Conservation (phyloP, 2,113 vertebrate genomes). For the Calonectris borealis region DNA sequence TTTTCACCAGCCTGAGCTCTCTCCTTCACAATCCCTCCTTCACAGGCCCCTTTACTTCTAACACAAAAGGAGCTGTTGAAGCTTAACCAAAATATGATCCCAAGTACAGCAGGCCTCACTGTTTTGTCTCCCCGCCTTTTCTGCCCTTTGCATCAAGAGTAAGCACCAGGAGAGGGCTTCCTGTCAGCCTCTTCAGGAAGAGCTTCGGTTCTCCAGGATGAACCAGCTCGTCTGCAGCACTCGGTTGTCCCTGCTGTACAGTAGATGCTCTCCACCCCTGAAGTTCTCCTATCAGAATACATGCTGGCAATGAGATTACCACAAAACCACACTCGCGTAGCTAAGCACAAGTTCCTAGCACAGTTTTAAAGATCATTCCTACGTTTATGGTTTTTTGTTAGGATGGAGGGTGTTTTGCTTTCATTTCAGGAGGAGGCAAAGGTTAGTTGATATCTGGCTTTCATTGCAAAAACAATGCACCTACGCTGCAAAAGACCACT, state of each 20-base stretch:
- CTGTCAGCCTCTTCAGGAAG: neutral
- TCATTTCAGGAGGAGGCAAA: constrained; percentile 18
- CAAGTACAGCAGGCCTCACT: neutral
- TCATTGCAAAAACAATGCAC: neutral
- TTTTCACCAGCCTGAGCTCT: constrained; percentile 7
- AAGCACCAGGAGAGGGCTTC: neutral
- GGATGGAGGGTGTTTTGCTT: neutral
- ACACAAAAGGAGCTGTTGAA: constrained; percentile 28
- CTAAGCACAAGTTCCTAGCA: neutral
- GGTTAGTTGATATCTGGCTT: neutral
- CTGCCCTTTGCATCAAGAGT: neutral
- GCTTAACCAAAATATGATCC: neutral
- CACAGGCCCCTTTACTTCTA: neutral
- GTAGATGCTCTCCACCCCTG: neutral
- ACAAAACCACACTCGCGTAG: neutral
- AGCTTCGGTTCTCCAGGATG: neutral
- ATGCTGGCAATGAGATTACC: neutral
- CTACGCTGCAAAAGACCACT: neutral
- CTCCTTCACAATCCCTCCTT: neutral
- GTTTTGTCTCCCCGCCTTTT: neutral
- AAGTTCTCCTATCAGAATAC: neutral
- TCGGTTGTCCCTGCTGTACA: neutral
- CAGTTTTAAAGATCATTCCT: neutral
- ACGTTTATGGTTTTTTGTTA: neutral
- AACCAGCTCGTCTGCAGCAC: neutral